A percentile compares a stretch with the other conserved stretches of the same genome.
Evolutionary conservation across 2,113 vertebrate species (phyloP).

Genomic region (Oncorhynchus gorbuscha): DNA sequence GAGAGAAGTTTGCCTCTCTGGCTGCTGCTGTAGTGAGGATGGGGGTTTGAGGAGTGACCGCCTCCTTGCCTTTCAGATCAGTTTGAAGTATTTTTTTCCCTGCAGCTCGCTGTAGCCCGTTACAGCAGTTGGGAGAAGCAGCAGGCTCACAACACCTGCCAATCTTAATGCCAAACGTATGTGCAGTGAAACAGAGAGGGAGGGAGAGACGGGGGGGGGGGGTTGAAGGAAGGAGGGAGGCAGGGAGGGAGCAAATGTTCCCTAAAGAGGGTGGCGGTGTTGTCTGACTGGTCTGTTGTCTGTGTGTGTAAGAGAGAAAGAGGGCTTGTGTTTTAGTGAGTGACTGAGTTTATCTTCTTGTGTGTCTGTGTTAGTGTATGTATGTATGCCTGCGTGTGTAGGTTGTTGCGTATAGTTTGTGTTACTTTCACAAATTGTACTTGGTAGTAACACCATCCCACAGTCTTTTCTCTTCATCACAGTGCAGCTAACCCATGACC

Average conservation of each 20-base stretch:
- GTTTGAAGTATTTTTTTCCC: conserved; percentile 41
- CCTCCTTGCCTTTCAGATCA: conserved; percentile 33
- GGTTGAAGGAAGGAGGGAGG: neutral
- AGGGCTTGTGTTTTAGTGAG: conserved; percentile 3
- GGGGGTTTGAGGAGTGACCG: conserved; percentile 11
- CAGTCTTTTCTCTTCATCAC: conserved; percentile 1
- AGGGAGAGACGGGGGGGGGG: neutral
- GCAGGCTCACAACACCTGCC: conserved; percentile 71
- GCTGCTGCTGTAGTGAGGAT: conserved; percentile 3
- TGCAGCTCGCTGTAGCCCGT: conserved; percentile 31
- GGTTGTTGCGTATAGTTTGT: neutral
- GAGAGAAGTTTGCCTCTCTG: conserved; percentile 6
- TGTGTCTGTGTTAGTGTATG: neutral
- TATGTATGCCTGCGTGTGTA: neutral
- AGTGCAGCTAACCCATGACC: conserved; percentile 17
- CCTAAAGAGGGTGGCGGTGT: conserved; percentile 36
- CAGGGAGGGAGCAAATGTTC: conserved; percentile 7
- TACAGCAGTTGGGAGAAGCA: conserved; percentile 61
- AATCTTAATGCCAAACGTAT: conserved; percentile 74
- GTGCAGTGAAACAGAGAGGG: conserved; percentile 44
- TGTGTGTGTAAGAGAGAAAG: conserved; percentile 4
- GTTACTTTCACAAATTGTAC: neutral
- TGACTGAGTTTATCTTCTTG: conserved; percentile 6
- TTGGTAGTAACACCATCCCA: too few species aligned
- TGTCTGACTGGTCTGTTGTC: conserved; percentile 6